Evolutionary conservation across 2,888 invertebrate genomes (phyloP), one percentile per base, ranked within the genome.

Genomic region (Tetanocera ferruginea): DNA sequence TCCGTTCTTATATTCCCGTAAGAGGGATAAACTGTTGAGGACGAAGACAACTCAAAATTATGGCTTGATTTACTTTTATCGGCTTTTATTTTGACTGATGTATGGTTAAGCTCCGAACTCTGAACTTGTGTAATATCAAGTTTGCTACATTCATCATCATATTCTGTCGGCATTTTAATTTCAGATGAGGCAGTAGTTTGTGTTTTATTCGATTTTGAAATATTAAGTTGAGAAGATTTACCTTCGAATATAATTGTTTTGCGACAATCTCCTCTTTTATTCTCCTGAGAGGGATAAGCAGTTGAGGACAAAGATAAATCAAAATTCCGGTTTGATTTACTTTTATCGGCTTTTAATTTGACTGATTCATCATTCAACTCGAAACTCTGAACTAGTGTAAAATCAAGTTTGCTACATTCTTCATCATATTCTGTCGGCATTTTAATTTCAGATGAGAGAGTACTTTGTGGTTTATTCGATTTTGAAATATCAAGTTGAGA

Each of bases 401-500:
- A 73, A 76, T 57, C 43, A 43, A 43, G 43, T 43, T 43, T 43
- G 43, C 6, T 43, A 3, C 43, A 43, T 11, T 1, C 43, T 43
- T 43, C 43, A 11, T 43, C 43, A 14, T 11, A 11, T 3, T 6
- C 14, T 14, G 43, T 43, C 11, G 2, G 2, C 43, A 43, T 43
- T 43, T 43, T 43, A 11, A 43, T 43, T 43, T 43, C 11, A 43
- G 14, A 1, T 3, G 43, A 43, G 43, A 25, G 17, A 62, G 66
- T 62, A 76, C 0, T 3, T 60, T 25, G 28, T 11, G 4, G 8
- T 60, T 2, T 28, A 60, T 28, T 60, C 14, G 28, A 60, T 37
- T 62, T 60, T 37, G 73, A 23, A 25, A 62, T 62, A 28, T 55
- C 60, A 14, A 60, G 37, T 60, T 57, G 60, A 11, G 28, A n/a